These are phyloP conservation scores for Esox masquinongy DNA, from an alignment of 2,797 vertebrate species.

Conservation along the genomic window DNA sequence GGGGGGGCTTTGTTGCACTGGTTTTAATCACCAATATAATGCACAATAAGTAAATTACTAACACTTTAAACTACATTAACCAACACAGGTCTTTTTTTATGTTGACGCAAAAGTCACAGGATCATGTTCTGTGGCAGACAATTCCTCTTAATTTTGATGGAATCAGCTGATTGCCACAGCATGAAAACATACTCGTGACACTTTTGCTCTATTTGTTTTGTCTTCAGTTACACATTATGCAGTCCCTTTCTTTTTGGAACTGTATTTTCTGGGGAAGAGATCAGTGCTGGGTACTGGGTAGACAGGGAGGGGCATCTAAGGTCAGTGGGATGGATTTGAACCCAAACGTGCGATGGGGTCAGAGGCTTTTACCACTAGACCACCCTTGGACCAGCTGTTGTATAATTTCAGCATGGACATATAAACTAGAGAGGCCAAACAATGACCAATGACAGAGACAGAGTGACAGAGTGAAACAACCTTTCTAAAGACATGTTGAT, in stretches of 20 bases:
- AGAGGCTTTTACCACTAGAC: too few relatives aligned
- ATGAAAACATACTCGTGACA: not conserved
- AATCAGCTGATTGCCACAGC: constrained; percentile 13
- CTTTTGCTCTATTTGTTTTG: not conserved
- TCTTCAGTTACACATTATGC: not conserved
- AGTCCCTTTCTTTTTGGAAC: too few relatives aligned
- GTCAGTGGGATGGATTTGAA: too few relatives aligned
- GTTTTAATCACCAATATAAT: not conserved
- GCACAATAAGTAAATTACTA: not conserved
- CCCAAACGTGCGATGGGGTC: too few relatives aligned
- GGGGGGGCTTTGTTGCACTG: not conserved
- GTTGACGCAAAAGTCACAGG: not conserved
- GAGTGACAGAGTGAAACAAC: too few relatives aligned
- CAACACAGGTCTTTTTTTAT: not conserved
- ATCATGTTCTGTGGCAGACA: not conserved
- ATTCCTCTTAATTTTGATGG: constrained; percentile 20
- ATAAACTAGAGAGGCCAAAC: not conserved
- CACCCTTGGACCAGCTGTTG: too few relatives aligned
- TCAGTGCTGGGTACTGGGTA: too few relatives aligned
- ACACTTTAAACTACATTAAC: not conserved
- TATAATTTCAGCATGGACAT: too few relatives aligned
- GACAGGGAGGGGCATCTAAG: too few relatives aligned
- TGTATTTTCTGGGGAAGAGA: too few relatives aligned
- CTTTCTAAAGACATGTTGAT: not conserved
- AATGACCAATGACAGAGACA: not conserved